These are phyloP conservation scores for Spinibarbus caldwelli DNA, from an alignment of 2,797 vertebrate species.

Conservation along the genomic window DNA sequence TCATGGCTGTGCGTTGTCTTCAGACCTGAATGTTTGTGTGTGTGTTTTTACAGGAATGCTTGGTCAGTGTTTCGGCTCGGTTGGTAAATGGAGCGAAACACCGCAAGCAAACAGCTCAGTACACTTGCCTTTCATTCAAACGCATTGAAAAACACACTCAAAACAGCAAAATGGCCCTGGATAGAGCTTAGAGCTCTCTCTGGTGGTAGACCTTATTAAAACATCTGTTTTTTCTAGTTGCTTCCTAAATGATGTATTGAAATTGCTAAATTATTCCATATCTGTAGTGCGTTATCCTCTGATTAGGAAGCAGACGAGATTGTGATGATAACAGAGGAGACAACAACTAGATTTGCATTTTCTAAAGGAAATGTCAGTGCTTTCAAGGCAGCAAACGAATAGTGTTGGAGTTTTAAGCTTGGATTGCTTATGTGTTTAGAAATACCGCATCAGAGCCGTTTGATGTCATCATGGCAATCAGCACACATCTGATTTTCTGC, in stretches of 20 bases:
- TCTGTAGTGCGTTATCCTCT: slow-evolving; percentile 27
- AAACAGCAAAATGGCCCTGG: slow-evolving; percentile 19
- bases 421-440: not conserved
- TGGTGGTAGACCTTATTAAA: slow-evolving; percentile 39
- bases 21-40: slow-evolving; percentile 3
- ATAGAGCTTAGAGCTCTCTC: slow-evolving; percentile 57
- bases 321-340: not conserved
- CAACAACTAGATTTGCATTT: slow-evolving; percentile 20
- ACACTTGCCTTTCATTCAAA: slow-evolving; percentile 51
- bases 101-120: slow-evolving; percentile 49
- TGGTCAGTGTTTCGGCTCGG: slow-evolving; percentile 46
- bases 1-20: slow-evolving; percentile 5
- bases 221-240: not conserved
- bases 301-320: slow-evolving; percentile 38
- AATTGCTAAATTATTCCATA: slow-evolving; percentile 34
- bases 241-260: slow-evolving; percentile 38
- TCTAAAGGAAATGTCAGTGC: not conserved
- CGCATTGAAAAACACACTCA: slow-evolving; percentile 33
- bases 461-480: slow-evolving; percentile 10
- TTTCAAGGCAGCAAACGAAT: slow-evolving; percentile 2
- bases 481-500: not conserved
- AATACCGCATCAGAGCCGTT: not conserved
- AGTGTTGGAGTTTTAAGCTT: slow-evolving; percentile 14
- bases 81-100: slow-evolving; percentile 55
- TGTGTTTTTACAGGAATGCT: slow-evolving; percentile 18